Conservation (phyloP, 2,797 vertebrate species). For the Sebastes iracundus region DNA sequence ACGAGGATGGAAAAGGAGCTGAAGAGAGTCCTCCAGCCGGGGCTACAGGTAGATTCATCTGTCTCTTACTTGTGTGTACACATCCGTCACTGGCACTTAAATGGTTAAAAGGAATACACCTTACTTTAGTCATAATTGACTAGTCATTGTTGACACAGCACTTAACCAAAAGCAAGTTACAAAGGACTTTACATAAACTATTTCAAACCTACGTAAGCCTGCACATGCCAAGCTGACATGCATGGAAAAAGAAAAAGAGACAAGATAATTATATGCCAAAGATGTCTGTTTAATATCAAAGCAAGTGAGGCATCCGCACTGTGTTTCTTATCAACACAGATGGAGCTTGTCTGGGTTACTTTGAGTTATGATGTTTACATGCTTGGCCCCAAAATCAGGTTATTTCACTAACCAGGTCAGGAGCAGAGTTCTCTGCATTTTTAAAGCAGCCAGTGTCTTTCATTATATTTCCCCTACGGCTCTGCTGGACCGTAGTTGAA, state of each 20-base stretch:
- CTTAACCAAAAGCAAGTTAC: neutral
- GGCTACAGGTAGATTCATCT: slow-evolving; percentile 55
- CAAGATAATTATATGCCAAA: neutral
- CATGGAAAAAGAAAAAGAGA: neutral
- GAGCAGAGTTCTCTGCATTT: slow-evolving; percentile 10
- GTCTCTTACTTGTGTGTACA: neutral
- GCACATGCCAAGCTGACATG: neutral
- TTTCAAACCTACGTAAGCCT: neutral
- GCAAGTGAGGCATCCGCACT: neutral
- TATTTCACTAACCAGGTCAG: slow-evolving; percentile 48
- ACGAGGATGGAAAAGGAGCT: slow-evolving; percentile 51
- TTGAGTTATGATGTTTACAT: slow-evolving; percentile 16
- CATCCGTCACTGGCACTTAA: neutral
- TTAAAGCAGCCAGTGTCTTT: slow-evolving; percentile 38
- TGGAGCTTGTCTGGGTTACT: slow-evolving; percentile 10
- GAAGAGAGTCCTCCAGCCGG: slow-evolving; percentile 52
- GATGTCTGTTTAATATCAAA: slow-evolving; percentile 18
- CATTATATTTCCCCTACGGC: slow-evolving; percentile 32
- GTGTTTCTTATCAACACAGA: slow-evolving; percentile 27
- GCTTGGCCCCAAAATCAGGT: slow-evolving; percentile 42
- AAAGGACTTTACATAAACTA: neutral
- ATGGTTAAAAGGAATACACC: neutral
- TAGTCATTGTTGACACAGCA: neutral
- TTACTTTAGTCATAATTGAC: neutral
- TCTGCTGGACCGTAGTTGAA: slow-evolving; percentile 38